These are phyloP conservation scores for Heliconius aoede DNA, from an alignment of 2,888 invertebrate species.

Conservation along the genomic window DNA sequence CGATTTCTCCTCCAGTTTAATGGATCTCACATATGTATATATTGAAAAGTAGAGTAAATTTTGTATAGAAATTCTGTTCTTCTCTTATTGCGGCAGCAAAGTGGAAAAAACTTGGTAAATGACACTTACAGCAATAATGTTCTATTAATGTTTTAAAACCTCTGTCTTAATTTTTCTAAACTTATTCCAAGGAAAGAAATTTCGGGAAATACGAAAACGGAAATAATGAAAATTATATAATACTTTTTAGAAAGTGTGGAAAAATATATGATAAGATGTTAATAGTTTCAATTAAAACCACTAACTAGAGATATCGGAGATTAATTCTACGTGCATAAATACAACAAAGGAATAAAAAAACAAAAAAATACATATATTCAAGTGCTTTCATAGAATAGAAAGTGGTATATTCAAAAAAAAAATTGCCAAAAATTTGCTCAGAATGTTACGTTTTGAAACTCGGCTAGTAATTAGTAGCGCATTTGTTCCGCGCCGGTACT, in stretches of 20 bases:
- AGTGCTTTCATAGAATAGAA: constrained; percentile 1
- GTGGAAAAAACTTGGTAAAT: too few relatives aligned
- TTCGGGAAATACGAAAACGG: too few relatives aligned
- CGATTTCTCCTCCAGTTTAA: background rate
- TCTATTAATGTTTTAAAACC: background rate
- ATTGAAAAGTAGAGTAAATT: background rate
- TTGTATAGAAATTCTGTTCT: background rate
- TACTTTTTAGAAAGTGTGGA: too few relatives aligned
- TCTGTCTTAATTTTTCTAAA: background rate
- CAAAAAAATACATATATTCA: background rate
- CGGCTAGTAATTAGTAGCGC: constrained; percentile 31
- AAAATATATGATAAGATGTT: too few relatives aligned
- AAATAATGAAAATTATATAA: too few relatives aligned
- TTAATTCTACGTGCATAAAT: background rate
- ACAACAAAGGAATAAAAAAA: background rate
- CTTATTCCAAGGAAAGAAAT: background rate
- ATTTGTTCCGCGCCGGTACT: constrained; percentile 28
- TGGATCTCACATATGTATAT: too few relatives aligned
- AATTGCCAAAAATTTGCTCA: constrained; percentile 3
- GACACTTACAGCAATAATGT: background rate
- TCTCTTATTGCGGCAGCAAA: too few relatives aligned
- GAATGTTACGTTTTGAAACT: constrained; percentile 15
- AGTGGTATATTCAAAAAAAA: background rate
- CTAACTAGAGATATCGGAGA: too few relatives aligned
- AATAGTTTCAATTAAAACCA: too few relatives aligned